Evolutionary conservation across 2,888 invertebrate genomes (phyloP), one percentile per base, ranked within the genome.

Genomic region (Caenorhabditis parvicauda): DNA sequence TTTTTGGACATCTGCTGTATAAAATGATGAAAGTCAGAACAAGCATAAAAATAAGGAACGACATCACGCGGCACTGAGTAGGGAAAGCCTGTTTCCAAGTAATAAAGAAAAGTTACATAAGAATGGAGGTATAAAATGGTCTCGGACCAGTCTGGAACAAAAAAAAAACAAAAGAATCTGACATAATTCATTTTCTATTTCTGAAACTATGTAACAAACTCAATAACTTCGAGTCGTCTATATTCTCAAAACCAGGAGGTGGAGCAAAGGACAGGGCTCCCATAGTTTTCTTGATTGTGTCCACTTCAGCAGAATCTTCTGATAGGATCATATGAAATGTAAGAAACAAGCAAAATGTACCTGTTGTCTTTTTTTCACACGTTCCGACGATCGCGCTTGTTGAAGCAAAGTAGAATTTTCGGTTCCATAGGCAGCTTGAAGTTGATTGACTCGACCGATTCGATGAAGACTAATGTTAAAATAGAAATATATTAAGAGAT

Each of bases 231-330:
- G 38, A 29, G 51, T 72, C 69, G 19, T 43, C 56, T 9, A 70
- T 38, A 28, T 55, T 56, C 38, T 62, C 64, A 49, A 64, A 71
- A 28, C 68, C 67, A 0, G 73, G 59, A 14, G 65, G 64, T 0
- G 71, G 65, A 5, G 64, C 60, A 12, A 73, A 37, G 2, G 43
- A 39, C 14, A 73, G 60, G 9, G 54, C 48, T 1, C 59, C 46
- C 66, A 68, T 70, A 12, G 64, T 61, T n/a, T n/a, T n/a, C n/a
- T n/a, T n/a, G n/a, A n/a, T n/a, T 14, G 57, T 49, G 2, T 55
- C 53, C 39, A 73, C 70, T 50, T 54, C 52, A 9, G 51, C 49
- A 9, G 67, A 45, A 22, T 64, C 66, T 3, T 66, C 72, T 65
- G 22, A 49, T 64, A 52, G 19, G 7, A 49, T 35, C 24, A 24